phyloP scores from a whole-genome alignment of 2,797 vertebrate species.

The Cyclura pinguis region DNA sequence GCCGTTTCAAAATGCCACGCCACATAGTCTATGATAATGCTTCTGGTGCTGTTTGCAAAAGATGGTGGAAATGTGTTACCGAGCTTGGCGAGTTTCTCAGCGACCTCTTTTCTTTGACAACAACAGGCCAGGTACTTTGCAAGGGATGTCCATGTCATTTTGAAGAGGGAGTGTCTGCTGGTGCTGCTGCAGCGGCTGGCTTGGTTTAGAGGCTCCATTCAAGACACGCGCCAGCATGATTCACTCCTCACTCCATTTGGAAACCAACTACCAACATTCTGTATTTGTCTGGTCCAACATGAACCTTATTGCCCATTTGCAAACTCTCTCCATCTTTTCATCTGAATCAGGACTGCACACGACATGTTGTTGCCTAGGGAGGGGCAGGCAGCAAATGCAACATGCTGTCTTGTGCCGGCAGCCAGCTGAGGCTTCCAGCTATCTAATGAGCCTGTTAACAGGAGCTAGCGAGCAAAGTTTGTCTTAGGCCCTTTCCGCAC shows the following conservation, averaged over 20 bases:
- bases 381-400: too few relatives aligned
- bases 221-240: not conserved
- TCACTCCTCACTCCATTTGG: not conserved
- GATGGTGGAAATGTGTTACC: not conserved
- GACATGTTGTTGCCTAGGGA: too few relatives aligned
- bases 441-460: too few relatives aligned
- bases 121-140: not conserved
- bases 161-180: not conserved
- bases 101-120: not conserved
- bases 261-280: not conserved
- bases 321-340: not conserved
- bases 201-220: not conserved
- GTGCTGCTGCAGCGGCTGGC: not conserved
- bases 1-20: not conserved
- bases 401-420: too few relatives aligned
- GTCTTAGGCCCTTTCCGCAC: too few relatives aligned
- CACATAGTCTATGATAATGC: not conserved
- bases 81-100: not conserved
- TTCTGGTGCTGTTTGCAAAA: not conserved
- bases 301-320: too few relatives aligned
- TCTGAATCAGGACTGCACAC: not conserved
- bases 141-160: not conserved
- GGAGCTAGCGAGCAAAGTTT: too few relatives aligned
- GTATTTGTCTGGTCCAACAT: not conserved
- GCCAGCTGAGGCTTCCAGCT: too few relatives aligned